These are phyloP conservation scores for Brachionus manjavacas DNA, from an alignment of 1,140 invertebrate genomes.

Conservation along the genomic window DNA sequence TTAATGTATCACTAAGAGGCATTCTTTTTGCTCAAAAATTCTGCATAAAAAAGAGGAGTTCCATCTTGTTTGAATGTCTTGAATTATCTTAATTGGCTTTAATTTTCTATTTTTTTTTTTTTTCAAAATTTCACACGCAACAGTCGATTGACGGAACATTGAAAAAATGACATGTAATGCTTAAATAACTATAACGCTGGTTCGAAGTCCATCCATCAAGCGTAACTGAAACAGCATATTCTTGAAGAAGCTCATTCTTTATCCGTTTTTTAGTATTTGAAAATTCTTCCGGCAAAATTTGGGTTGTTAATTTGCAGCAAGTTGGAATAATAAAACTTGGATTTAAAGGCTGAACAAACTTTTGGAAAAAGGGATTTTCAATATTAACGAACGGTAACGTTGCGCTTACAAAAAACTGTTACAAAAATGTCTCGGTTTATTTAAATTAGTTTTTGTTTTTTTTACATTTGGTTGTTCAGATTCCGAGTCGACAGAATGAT, in stretches of 20 bases:
- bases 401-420: background rate
- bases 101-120: too few relatives aligned
- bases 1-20: too few relatives aligned
- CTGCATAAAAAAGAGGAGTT: too few relatives aligned
- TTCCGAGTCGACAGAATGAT: background rate
- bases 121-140: too few relatives aligned
- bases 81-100: too few relatives aligned
- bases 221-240: background rate
- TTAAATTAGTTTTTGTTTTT: background rate
- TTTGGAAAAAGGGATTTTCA: too few relatives aligned
- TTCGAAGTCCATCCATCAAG: background rate
- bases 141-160: background rate
- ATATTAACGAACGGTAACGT: background rate
- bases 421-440: background rate
- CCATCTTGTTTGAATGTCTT: too few relatives aligned
- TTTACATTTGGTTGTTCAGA: background rate
- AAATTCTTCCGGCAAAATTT: too few relatives aligned
- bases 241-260: background rate
- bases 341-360: too few relatives aligned
- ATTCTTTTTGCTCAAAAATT: too few relatives aligned
- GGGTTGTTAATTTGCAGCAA: too few relatives aligned
- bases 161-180: background rate
- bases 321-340: too few relatives aligned
- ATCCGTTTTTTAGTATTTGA: background rate
- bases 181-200: background rate